These are phyloP conservation scores for Proteles cristata DNA, from an alignment of 2,113 vertebrate genomes.

Conservation along the genomic window DNA sequence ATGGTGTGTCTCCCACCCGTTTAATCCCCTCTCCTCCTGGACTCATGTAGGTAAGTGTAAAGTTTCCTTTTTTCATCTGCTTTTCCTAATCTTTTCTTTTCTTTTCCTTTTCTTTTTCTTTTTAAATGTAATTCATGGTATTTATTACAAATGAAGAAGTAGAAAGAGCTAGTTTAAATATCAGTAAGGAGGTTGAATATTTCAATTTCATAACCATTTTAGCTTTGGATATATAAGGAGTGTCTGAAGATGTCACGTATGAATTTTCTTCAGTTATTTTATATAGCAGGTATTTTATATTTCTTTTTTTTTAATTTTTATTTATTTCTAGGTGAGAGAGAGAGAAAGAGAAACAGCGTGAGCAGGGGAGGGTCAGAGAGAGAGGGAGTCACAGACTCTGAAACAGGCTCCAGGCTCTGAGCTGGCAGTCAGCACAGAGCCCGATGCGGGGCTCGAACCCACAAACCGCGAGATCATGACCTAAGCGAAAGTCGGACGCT, in stretches of 20 bases:
- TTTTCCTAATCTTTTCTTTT: background rate
- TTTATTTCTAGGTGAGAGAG: no score
- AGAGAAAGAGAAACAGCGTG: no score
- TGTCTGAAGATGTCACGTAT: background rate
- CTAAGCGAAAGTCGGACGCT: no score
- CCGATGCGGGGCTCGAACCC: no score
- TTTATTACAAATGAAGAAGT: background rate
- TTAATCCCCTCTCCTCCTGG: background rate
- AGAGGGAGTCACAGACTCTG: no score
- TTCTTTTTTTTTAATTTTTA: background rate
- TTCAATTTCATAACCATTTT: constrained; percentile 31
- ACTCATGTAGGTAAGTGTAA: background rate
- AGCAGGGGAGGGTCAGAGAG: no score
- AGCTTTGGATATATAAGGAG: background rate
- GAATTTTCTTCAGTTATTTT: background rate
- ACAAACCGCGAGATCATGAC: no score
- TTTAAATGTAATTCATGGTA: background rate
- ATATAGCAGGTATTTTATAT: background rate
- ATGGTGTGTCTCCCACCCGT: accelerated
- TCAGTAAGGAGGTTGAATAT: background rate
- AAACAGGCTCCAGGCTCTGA: no score
- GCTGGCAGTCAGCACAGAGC: no score
- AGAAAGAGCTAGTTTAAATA: constrained; percentile 16
- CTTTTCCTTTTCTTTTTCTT: background rate
- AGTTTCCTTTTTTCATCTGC: background rate